A percentile compares a stretch with the other conserved stretches of the same genome.
phyloP scores from a whole-genome alignment of 2,113 vertebrate genomes.

The Microcebus ravelobensis region DNA sequence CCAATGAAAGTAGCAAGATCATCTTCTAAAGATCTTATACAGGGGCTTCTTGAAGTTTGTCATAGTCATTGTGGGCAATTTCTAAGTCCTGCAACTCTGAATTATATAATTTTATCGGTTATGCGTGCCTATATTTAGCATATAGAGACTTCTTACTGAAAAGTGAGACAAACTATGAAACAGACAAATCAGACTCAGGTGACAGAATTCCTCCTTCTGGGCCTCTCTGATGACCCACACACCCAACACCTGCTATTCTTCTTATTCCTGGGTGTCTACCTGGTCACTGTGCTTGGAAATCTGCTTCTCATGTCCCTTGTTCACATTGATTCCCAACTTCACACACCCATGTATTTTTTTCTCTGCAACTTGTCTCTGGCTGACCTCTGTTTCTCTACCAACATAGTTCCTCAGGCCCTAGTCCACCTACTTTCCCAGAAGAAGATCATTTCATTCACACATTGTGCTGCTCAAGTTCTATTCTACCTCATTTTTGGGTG shows the following conservation, averaged over 20 bases:
- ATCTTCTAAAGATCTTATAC: neutral
- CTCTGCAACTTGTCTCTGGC: slow-evolving; percentile 73
- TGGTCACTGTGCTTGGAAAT: slow-evolving; percentile 75
- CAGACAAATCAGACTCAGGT: slow-evolving; percentile 59
- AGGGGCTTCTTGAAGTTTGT: neutral
- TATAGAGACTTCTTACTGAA: neutral
- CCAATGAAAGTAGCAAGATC: neutral
- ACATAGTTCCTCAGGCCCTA: slow-evolving; percentile 75
- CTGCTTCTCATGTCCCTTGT: slow-evolving; percentile 71
- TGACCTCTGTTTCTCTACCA: slow-evolving; percentile 75
- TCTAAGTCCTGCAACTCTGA: neutral
- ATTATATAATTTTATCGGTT: neutral
- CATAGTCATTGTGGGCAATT: neutral
- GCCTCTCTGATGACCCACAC: slow-evolving; percentile 60
- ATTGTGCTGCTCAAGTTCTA: slow-evolving; percentile 66
- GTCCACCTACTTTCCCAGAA: slow-evolving; percentile 62
- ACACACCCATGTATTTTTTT: slow-evolving; percentile 78
- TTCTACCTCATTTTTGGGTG: slow-evolving; percentile 70
- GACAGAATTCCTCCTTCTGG: slow-evolving; percentile 70
- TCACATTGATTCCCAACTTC: slow-evolving; percentile 52
- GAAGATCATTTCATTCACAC: slow-evolving; percentile 68
- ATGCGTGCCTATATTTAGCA: neutral
- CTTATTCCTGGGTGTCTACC: slow-evolving; percentile 70
- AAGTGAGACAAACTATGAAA: slow-evolving; percentile 50
- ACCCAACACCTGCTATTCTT: slow-evolving; percentile 59